Percentiles rank a stretch among this genome's conserved stretches.
Evolutionary conservation across 2,888 invertebrate genomes (phyloP).

Genomic region (Agrotis ipsilon): DNA sequence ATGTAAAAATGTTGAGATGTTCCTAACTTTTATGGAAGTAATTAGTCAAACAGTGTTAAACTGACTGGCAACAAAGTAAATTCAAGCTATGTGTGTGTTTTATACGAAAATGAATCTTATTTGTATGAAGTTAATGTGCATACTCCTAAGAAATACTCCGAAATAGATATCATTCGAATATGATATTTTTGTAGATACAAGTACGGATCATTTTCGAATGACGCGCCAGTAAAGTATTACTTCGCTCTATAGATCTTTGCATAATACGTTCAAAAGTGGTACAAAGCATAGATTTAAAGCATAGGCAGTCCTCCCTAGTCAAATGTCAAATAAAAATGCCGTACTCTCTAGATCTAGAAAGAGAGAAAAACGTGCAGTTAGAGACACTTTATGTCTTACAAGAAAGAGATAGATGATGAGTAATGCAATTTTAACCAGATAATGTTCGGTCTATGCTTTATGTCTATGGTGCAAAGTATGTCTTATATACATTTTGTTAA

Average conservation of each 20-base stretch:
- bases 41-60: neutral
- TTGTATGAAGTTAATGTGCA: neutral
- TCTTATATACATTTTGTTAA: constrained; percentile 3
- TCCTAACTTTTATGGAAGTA: neutral
- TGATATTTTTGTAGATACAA: neutral
- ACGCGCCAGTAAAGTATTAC: neutral
- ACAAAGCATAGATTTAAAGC: neutral
- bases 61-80: neutral
- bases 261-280: neutral
- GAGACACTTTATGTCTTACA: too few relatives aligned
- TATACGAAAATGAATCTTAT: neutral
- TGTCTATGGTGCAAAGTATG: too few relatives aligned
- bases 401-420: too few relatives aligned
- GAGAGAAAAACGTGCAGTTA: too few relatives aligned
- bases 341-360: too few relatives aligned
- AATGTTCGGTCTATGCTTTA: too few relatives aligned
- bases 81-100: neutral
- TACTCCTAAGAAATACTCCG: neutral
- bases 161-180: too few relatives aligned
- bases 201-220: neutral
- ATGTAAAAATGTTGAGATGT: neutral
- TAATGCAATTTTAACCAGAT: too few relatives aligned
- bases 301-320: too few relatives aligned
- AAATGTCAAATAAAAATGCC: too few relatives aligned
- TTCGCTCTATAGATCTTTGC: neutral